phyloP scores from a whole-genome alignment of 1,140 invertebrate species.

The Drosophila lacertosa region DNA sequence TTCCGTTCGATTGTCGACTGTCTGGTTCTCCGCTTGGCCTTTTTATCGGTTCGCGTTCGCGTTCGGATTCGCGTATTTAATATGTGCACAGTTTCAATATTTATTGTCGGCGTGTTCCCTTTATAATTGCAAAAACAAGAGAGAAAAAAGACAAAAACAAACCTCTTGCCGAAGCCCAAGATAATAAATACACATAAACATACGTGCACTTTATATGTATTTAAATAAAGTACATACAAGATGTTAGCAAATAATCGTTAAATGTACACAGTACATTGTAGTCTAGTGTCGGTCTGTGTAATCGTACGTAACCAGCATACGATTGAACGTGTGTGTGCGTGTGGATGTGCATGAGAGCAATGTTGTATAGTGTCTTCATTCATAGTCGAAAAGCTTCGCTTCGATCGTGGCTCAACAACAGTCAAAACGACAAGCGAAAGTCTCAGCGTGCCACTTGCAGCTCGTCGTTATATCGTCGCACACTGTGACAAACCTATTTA shows the following conservation, averaged over 20 bases:
- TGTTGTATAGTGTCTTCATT: slow-evolving; percentile 14
- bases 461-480: slow-evolving; percentile 50
- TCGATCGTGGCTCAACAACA: slow-evolving; percentile 4
- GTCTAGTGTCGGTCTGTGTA: not conserved
- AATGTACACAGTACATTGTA: slow-evolving; percentile 2
- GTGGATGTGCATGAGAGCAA: slow-evolving; percentile 2
- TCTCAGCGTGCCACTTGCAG: slow-evolving; percentile 32
- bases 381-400: slow-evolving; percentile 35
- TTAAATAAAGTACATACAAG: slow-evolving; percentile 9
- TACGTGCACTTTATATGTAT: slow-evolving; percentile 17
- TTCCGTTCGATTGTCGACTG: slow-evolving; percentile 36
- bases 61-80: slow-evolving; percentile 53
- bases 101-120: slow-evolving; percentile 57
- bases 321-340: not conserved
- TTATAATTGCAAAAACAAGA: slow-evolving; percentile 64
- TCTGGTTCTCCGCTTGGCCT: slow-evolving; percentile 43
- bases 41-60: slow-evolving; percentile 53
- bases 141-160: slow-evolving; percentile 31
- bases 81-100: slow-evolving; percentile 76
- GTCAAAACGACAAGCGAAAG: slow-evolving; percentile 59
- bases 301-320: not conserved
- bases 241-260: slow-evolving; percentile 28
- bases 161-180: slow-evolving; percentile 40
- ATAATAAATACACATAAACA: slow-evolving; percentile 39
- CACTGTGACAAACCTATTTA: slow-evolving; percentile 43